phyloP scores from a whole-genome alignment of 2,888 invertebrate species.

The Mythimna ferrago region DNA sequence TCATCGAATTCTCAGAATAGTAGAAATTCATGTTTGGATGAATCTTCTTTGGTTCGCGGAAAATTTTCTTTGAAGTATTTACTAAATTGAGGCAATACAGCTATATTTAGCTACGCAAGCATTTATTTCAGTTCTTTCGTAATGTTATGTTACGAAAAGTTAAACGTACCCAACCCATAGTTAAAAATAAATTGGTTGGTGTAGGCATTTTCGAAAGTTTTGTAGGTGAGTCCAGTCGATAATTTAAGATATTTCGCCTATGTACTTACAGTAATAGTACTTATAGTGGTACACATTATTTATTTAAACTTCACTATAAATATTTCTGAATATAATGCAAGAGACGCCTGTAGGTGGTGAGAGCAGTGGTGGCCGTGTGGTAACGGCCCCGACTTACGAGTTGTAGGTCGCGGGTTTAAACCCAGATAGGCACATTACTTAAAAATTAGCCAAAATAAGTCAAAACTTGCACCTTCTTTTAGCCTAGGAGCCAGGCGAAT shows the following conservation, averaged over 20 bases:
- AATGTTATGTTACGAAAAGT: conserved; percentile 24
- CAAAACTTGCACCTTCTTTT: not conserved
- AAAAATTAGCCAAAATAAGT: not conserved
- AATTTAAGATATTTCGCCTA: not conserved
- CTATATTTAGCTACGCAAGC: conserved; percentile 16
- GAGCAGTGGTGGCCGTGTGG: too few relatives aligned
- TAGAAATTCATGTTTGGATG: conserved; percentile 61
- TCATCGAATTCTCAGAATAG: conserved; percentile 65
- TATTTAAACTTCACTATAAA: too few relatives aligned
- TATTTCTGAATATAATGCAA: too few relatives aligned
- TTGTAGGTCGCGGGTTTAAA: too few relatives aligned
- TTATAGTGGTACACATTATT: too few relatives aligned
- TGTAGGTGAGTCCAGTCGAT: not conserved
- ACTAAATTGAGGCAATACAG: not conserved
- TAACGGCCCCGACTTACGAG: too few relatives aligned
- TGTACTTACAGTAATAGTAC: too few relatives aligned
- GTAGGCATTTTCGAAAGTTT: not conserved
- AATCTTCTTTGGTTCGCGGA: conserved; percentile 58
- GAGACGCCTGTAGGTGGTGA: too few relatives aligned
- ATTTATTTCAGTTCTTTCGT: conserved; percentile 25
- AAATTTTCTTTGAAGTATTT: not conserved
- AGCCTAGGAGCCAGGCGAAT: not conserved
- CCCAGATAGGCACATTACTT: too few relatives aligned
- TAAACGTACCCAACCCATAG: too few relatives aligned
- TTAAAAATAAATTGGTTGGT: not conserved